A percentile compares a stretch with the other conserved stretches of the same genome.
Evolutionary conservation across 2,797 vertebrate genomes (phyloP).

Genomic region (Oreochromis grahami): DNA sequence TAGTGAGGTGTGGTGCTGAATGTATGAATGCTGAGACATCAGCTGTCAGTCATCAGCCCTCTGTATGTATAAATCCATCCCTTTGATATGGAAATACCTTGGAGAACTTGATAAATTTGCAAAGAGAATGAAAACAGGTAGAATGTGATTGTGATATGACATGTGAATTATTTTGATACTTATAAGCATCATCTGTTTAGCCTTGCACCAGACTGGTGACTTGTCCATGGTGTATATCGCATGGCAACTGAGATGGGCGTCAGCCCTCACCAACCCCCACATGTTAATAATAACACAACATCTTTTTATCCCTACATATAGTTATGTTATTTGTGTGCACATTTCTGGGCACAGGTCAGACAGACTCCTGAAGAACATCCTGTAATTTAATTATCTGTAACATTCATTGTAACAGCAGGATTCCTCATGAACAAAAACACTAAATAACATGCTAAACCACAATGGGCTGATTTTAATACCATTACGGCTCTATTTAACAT

Average conservation of each 20-base stretch:
- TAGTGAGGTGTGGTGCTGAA: background rate
- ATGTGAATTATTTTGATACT: fast-evolving
- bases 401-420: background rate
- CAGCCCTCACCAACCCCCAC: background rate
- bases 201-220: background rate
- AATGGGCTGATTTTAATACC: background rate
- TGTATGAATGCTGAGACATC: background rate
- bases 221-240: background rate
- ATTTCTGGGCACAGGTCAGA: background rate
- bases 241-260: background rate
- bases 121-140: background rate
- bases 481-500: background rate
- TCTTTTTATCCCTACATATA: background rate
- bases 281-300: background rate
- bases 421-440: background rate
- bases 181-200: background rate
- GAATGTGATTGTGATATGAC: background rate
- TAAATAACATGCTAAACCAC: background rate
- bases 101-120: background rate
- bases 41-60: slow-evolving; percentile 4
- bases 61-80: background rate
- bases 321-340: background rate
- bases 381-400: background rate
- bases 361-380: fast-evolving
- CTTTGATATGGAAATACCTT: background rate